Evolutionary conservation across 2,113 vertebrate genomes (phyloP), one percentile per base, ranked within the genome.

Genomic region (Salminus brasiliensis): DNA sequence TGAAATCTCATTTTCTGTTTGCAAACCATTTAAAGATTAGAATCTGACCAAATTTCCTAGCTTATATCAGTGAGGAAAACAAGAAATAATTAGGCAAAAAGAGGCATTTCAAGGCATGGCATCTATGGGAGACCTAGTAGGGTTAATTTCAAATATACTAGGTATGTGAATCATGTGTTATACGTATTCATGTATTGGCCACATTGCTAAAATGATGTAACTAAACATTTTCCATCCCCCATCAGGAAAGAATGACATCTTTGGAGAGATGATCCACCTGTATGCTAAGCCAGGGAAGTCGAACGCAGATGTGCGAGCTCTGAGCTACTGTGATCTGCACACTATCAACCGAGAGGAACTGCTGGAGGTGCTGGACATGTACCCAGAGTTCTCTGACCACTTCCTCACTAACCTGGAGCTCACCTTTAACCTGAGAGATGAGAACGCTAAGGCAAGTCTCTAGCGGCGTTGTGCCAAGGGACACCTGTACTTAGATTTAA

Each of bases 251-350:
- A 98, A 99, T 78, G 98, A 99, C 89, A 99, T 99, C 86, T 99
- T 99, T 88, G 97, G 97, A 87, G 98, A 99, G 88, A 96, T 98
- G 95, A 97, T 98, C 80, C 96, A 98, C 87, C 93, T 97, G 59
- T 96, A 94, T 78, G 94, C 96, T 85, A 98, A 98, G 89, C 94
- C 98, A 63, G 98, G 98, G 39, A 99, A 99, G 86, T 97, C 97
- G 49, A 98, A 96, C 1, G 96, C 98, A 74, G 97, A 99, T 29
- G 98, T 99, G 55, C 93, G 98, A 90, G 98, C 98, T 11, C 92
- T 99, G 87, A 98, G 97, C 10, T 99, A 99, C 87, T 99, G 98
- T 85, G 98, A 99, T 83, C 90, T 99, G 88, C 97, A 98, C 90
- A 99, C 97, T 66, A 98, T 99, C 80, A 96, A 97, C 84, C 90